A percentile compares a stretch with the other conserved stretches of the same genome.
These are phyloP conservation scores for Neolamprologus multifasciatus DNA, from an alignment of 2,797 vertebrate species.

Conservation along the genomic window DNA sequence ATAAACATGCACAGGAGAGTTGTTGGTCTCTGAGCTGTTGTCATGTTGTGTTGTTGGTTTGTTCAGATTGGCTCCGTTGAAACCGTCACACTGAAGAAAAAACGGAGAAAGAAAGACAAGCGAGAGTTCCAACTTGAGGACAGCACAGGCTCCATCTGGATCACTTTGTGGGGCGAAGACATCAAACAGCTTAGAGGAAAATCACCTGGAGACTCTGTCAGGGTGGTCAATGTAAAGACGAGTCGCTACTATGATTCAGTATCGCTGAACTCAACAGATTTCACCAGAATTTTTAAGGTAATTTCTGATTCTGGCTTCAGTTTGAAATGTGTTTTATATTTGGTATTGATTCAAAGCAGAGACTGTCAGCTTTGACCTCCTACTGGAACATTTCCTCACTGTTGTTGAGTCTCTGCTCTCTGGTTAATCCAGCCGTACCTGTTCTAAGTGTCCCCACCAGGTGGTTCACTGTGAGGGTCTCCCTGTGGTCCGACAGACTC, in stretches of 20 bases:
- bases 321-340: not conserved
- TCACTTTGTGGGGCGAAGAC: not conserved
- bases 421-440: not conserved
- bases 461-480: not conserved
- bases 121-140: not conserved
- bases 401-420: not conserved
- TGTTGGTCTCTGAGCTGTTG: not conserved
- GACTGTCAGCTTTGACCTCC: not conserved
- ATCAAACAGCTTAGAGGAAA: not conserved
- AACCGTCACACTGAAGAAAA: not conserved
- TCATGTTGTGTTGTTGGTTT: not conserved
- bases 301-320: fast-evolving
- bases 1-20: not conserved
- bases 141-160: fast-evolving
- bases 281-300: not conserved
- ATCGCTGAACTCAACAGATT: not conserved
- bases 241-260: fast-evolving
- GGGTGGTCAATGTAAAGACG: not conserved
- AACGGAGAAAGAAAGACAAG: fast-evolving
- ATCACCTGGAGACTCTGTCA: not conserved
- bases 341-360: not conserved
- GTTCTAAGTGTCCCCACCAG: not conserved
- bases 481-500: not conserved
- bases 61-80: not conserved
- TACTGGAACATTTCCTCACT: not conserved